Percentiles rank a stretch among this genome's conserved stretches.
Evolutionary conservation across 2,888 invertebrate genomes (phyloP).

Genomic region (Cristatella mucedo): DNA sequence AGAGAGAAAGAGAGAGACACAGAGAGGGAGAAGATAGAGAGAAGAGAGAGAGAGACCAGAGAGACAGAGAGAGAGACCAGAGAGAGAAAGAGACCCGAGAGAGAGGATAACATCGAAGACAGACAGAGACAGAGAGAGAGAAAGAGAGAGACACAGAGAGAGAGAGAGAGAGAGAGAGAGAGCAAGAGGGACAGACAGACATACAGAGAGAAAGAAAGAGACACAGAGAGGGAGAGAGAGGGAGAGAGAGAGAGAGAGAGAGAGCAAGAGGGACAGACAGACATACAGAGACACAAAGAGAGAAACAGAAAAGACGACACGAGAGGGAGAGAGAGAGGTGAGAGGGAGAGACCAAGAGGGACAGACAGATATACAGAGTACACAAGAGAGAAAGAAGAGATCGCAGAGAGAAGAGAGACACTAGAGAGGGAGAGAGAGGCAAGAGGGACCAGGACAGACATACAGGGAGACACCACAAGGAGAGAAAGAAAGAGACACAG

Average conservation of each 20-base stretch:
- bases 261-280: not conserved
- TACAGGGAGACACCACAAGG: too few relatives aligned
- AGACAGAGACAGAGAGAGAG: not conserved
- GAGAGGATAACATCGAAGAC: not conserved
- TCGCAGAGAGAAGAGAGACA: too few relatives aligned
- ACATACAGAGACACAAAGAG: not conserved
- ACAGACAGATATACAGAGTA: too few relatives aligned
- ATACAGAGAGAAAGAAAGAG: too few relatives aligned
- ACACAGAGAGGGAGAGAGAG: slow-evolving; percentile 1
- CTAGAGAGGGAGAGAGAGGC: too few relatives aligned
- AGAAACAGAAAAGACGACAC: not conserved
- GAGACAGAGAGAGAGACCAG: not conserved
- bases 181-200: too few relatives aligned
- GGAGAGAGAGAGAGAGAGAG: not conserved
- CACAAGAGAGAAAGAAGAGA: too few relatives aligned
- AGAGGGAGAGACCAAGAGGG: not conserved
- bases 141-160: not conserved
- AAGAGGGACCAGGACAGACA: too few relatives aligned
- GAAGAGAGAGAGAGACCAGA: too few relatives aligned
- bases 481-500: too few relatives aligned
- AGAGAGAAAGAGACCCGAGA: not conserved
- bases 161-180: slow-evolving; percentile 1
- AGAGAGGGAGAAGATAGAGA: not conserved
- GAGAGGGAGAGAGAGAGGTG: too few relatives aligned
- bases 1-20: not conserved